Conservation (phyloP, 2,113 vertebrate genomes). For the Hippocampus comes region DNA sequence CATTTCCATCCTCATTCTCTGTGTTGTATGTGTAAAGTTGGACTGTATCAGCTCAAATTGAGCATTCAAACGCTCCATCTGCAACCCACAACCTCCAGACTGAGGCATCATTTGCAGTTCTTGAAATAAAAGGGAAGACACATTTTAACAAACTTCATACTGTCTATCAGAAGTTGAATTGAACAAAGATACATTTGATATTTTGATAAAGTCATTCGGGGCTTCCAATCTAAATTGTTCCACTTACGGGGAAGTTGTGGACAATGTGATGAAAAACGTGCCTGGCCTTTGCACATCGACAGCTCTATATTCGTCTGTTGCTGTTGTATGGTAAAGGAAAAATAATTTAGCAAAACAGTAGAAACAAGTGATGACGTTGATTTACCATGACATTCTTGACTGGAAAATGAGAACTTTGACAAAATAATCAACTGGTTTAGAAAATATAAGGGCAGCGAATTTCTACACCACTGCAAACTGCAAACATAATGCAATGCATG, state of each 20-base stretch:
- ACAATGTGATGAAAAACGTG: background rate
- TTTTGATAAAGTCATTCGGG: background rate
- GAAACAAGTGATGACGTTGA: background rate
- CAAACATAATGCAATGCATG: background rate
- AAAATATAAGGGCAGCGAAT: background rate
- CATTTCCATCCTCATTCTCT: constrained; percentile 41
- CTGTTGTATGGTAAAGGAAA: background rate
- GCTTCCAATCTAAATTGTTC: background rate
- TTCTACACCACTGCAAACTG: background rate
- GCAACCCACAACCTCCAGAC: constrained; percentile 1
- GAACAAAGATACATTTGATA: background rate
- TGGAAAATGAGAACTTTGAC: background rate
- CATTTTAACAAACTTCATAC: background rate
- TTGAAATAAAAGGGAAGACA: background rate
- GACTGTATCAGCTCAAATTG: constrained; percentile 36
- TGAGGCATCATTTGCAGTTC: rapidly evolving
- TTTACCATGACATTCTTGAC: background rate
- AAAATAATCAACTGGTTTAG: background rate
- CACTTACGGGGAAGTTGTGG: background rate
- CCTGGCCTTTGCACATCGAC: background rate
- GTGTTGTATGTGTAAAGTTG: constrained; percentile 64
- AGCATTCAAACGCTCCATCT: constrained; percentile 27
- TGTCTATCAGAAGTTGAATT: background rate
- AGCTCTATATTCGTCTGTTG: background rate
- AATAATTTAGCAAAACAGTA: background rate